A percentile compares a stretch with the other conserved stretches of the same genome.
These are phyloP conservation scores for Jacana jacana DNA, from an alignment of 2,113 vertebrate species.

Conservation along the genomic window DNA sequence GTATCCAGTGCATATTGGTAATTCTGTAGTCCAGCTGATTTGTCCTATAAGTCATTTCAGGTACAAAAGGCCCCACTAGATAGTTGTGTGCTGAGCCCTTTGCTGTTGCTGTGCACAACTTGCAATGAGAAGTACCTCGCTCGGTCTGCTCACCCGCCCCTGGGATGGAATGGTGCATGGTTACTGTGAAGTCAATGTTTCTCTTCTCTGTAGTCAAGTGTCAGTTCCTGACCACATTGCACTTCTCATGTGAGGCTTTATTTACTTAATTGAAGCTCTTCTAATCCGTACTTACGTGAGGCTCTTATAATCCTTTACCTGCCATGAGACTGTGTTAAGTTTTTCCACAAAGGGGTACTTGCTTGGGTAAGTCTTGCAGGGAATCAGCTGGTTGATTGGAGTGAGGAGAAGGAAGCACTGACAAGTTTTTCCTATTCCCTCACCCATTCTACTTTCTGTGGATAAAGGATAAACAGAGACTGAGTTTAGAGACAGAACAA, in stretches of 20 bases:
- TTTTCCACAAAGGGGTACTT: background rate
- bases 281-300: background rate
- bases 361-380: background rate
- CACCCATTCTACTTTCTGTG: background rate
- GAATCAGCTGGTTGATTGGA: background rate
- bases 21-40: background rate
- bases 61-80: background rate
- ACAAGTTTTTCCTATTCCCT: background rate
- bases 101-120: background rate
- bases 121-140: rapidly evolving
- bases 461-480: background rate
- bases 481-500: background rate
- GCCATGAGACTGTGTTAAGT: background rate
- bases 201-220: background rate
- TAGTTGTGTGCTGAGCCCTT: background rate
- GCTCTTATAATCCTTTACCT: background rate
- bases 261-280: background rate
- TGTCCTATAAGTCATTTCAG: background rate
- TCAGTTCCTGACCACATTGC: background rate
- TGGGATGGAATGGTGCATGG: rapidly evolving
- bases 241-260: background rate
- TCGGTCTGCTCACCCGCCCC: background rate
- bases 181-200: background rate
- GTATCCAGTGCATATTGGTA: background rate
- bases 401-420: background rate